Conservation (phyloP, 2,797 vertebrate genomes). For the Tragelaphus oryx region DNA sequence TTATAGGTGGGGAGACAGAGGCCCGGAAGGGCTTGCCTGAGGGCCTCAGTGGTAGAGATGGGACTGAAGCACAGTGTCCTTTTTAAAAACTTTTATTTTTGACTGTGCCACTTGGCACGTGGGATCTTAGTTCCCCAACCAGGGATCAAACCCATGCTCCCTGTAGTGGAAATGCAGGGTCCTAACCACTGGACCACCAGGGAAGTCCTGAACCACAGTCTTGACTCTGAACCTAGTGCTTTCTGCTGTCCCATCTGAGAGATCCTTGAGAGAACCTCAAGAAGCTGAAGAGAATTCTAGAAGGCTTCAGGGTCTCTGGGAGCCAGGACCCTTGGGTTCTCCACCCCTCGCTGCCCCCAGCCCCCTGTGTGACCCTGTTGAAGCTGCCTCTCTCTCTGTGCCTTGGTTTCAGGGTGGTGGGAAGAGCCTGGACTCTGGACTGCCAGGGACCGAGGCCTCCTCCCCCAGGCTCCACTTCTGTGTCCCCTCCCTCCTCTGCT, state of each 20-base stretch:
- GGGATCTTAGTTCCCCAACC: neutral
- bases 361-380: neutral
- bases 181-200: neutral
- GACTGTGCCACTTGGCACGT: rapidly evolving
- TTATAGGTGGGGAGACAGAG: neutral
- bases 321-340: neutral
- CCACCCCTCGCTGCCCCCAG: neutral
- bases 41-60: neutral
- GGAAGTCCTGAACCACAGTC: neutral
- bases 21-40: neutral
- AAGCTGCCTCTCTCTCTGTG: neutral
- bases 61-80: neutral
- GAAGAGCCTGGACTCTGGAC: neutral
- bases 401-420: neutral
- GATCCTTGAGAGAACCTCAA: neutral
- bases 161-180: neutral
- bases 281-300: neutral
- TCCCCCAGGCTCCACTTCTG: neutral
- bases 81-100: neutral
- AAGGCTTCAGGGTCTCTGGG: neutral
- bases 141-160: neutral
- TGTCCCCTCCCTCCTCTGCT: conserved; percentile 31
- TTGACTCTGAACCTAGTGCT: neutral
- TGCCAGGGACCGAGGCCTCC: neutral
- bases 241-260: neutral